Base-by-base conservation (phyloP, 2,888 invertebrate species). In the Luperina testacea region DNA sequence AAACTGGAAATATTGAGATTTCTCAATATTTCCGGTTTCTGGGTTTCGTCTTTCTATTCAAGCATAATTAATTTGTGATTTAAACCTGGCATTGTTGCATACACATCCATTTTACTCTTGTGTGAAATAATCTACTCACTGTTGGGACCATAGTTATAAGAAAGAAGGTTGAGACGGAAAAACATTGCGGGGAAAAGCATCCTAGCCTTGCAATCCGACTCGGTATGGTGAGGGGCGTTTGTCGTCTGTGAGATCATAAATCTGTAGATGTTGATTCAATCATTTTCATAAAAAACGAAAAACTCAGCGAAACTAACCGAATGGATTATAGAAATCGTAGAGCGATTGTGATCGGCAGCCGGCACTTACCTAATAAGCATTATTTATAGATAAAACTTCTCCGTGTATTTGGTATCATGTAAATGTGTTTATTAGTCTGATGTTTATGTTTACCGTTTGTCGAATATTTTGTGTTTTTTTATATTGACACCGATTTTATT, bases 381-480 rank as follows among this genome's bases (percentile, higher is more conserved):
- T 75, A 70, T 81, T 72, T 68, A 64, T 59, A 69, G 20, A 78
- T 72, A 64, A 51, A 78, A 45, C 3, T 42, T 53, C 51, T 61
- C n/a, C 59, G 64, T 38, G 11, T 74, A 42, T 72, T 59, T 77
- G 73, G 72, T 86, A 75, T 70, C 78, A 82, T 75, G 72, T 82
- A 63, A 87, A 84, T 76, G 87, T 81, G 57, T 85, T 84, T 75
- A 87, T 85, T 85, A 84, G 74, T 72, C 68, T 1, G 48, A 67
- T 74, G 63, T 75, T 71, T 27, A 24, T 15, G 63, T 75, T 65
- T 78, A 87, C 85, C 87, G 84, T 84, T 87, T 27, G 15, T 38
- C 6, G 69, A 74, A 75, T 78, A 75, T 84, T 80, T 75, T 1
- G 75, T 67, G 63, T 63, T 77, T 81, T 77, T 81, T 65, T 77